phyloP scores from a whole-genome alignment of 1,140 invertebrate species.

The Listronotus bonariensis region DNA sequence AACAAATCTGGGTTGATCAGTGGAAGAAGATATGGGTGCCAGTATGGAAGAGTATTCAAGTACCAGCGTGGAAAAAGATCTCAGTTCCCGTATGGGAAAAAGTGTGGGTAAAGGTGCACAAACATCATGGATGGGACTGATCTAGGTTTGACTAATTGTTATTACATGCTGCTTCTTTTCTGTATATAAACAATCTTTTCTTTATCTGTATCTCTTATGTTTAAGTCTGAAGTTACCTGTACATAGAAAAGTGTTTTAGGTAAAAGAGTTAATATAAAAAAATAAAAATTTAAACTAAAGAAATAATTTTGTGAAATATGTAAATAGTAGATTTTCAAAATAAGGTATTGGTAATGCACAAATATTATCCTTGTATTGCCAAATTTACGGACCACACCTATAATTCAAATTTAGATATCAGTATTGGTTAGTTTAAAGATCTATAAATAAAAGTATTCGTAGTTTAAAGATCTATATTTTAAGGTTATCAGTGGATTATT shows the following conservation, averaged over 20 bases:
- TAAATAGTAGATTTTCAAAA: no score
- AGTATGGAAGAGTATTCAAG: slow-evolving; percentile 65
- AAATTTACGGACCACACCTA: no score
- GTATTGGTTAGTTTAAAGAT: no score
- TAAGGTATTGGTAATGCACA: no score
- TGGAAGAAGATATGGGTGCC: slow-evolving; percentile 63
- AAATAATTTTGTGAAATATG: no score
- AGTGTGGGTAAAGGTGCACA: slow-evolving; percentile 65
- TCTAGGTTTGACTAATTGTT: slow-evolving; percentile 11
- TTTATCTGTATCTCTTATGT: slow-evolving; percentile 21
- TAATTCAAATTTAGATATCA: no score
- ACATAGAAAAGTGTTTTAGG: neutral
- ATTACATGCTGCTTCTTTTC: slow-evolving; percentile 28
- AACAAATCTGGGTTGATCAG: slow-evolving; percentile 68
- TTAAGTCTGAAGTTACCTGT: slow-evolving; percentile 24
- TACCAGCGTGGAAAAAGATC: slow-evolving; percentile 65
- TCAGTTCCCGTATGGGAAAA: slow-evolving; percentile 68
- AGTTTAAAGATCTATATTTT: no score
- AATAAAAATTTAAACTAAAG: no score
- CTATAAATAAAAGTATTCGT: no score
- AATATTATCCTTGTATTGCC: no score
- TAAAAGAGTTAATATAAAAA: neutral
- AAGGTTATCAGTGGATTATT: no score
- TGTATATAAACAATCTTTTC: slow-evolving; percentile 37
- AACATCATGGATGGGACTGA: slow-evolving; percentile 68